Evolutionary conservation across 1,140 invertebrate genomes (phyloP), one percentile per base, ranked within the genome.

Genomic region (Listronotus bonariensis): DNA sequence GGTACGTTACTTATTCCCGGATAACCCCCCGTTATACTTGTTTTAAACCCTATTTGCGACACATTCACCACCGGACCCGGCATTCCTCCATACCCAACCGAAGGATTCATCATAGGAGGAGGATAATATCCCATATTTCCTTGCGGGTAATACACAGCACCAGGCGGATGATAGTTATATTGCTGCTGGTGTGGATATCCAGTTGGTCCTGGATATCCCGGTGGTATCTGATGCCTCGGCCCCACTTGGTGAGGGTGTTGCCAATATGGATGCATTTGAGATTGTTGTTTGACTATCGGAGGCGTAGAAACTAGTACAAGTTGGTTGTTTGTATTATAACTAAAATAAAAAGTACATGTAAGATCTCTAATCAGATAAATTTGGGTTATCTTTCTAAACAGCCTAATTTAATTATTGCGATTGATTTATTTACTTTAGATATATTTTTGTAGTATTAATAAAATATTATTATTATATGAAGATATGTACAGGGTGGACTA

Each of bases 321-420:
- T 51, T 65, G 53, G 26, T 55, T 63, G 34, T 65, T 65, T 56
- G 62, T 65, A 36, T 49, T 65, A 17, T 49, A 65, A 57, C 62
- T 65, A 42, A 56, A 65, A 65, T 26, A 31, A 55, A 41, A 55
- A 10, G 8, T n/a, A 2, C 31, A 15, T 2, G 26, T 52, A 34
- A 38, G 26, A 36, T 7, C n/a, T n/a, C 8, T 34, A 9, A n/a
- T 32, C 31, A 4, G 26, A 36, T 52, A 38, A 36, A 20, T 11
- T 1, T 11, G 17, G 14, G 17, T 17, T 15, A 45, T 52, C 18
- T 52, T 12, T 36, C 12, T 38, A 10, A 38, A 52, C 34, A n/a
- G 34, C 36, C 36, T 36, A 52, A 0, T 4, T 52, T 52, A 36
- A 36, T 52, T 52, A 54, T 54, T 17, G 1, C 32, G 26, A 31